Evolutionary conservation across 2,113 vertebrate species (phyloP), one percentile per base, ranked within the genome.

Genomic region (Pachypanchax playfairii): DNA sequence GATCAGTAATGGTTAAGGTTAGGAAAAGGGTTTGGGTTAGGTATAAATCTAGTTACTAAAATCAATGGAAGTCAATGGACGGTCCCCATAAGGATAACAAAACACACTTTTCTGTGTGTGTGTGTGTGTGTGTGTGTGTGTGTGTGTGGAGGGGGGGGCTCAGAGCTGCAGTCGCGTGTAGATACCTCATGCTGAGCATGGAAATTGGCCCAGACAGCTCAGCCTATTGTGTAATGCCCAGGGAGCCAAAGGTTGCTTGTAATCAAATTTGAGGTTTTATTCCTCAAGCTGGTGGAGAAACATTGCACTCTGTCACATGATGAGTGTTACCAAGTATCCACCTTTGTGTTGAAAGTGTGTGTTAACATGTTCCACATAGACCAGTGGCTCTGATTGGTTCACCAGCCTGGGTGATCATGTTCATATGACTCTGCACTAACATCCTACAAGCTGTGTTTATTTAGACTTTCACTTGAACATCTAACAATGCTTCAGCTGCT

Each of bases 181-280:
- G 93, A 92, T 94, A 92, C 94, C 95, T 94, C 95, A 96, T 95
- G 96, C 95, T 97, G 96, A 95, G 96, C 95, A 96, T 96, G 96
- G 94, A 97, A 98, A 98, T 96, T 94, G 94, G 93, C 93, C 94
- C 94, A 94, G 96, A 97, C 96, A 97, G 93, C 94, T 93, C 90
- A 83, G 91, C 85, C 95, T 91, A 94, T 98, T 98, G 95, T 98
- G 92, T 81, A 80, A 83, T 80, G 92, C 93, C 94, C 94, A 92
- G 91, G 91, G 94, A 97, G 95, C 94, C 96, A 98, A 97, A 98
- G 95, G 96, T 96, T 96, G 92, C 96, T 95, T 98, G 95, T 96
- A 96, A 96, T 96, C 94, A 96, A 95, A 98, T 97, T 94, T 96
- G 95, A 94, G 94, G 93, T 95, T 91, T 92, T 90, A 89, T 91